Conservation (phyloP, 2,888 invertebrate genomes). For the Deilephila porcellus region DNA sequence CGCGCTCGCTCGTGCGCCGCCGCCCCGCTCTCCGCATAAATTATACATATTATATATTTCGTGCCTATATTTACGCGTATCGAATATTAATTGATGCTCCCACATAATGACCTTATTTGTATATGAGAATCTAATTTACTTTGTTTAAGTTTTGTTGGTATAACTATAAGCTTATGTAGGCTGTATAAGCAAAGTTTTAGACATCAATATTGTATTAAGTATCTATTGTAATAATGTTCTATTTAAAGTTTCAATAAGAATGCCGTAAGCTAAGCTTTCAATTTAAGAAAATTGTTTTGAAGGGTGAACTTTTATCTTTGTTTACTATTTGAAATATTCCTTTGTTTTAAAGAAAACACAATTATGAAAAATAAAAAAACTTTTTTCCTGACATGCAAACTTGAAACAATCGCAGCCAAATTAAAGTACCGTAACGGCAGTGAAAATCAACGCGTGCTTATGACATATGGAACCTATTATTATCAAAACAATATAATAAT, state of each 20-base stretch:
- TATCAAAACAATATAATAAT: slow-evolving; percentile 27
- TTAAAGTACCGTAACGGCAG: not conserved
- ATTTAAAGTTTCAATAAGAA: too few relatives aligned
- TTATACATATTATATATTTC: slow-evolving; percentile 41
- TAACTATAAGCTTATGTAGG: not conserved
- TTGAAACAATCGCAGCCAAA: not conserved
- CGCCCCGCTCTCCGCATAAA: slow-evolving; percentile 55
- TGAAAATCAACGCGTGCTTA: not conserved
- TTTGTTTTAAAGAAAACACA: too few relatives aligned
- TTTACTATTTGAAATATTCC: too few relatives aligned
- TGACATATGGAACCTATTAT: not conserved
- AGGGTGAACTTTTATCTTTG: too few relatives aligned
- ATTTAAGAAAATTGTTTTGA: too few relatives aligned
- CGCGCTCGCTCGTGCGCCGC: slow-evolving; percentile 44
- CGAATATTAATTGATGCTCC: slow-evolving; percentile 28
- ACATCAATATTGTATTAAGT: too few relatives aligned
- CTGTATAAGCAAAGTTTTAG: too few relatives aligned
- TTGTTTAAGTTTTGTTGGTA: not conserved
- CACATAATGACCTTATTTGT: slow-evolving; percentile 18
- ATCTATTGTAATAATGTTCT: too few relatives aligned
- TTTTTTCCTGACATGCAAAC: too few relatives aligned
- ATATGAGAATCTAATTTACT: not conserved
- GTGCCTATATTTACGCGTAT: slow-evolving; percentile 12
- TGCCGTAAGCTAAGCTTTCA: too few relatives aligned
- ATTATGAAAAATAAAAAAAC: too few relatives aligned